Conservation (phyloP, 1,140 invertebrate species). For the Microplitis demolitor region DNA sequence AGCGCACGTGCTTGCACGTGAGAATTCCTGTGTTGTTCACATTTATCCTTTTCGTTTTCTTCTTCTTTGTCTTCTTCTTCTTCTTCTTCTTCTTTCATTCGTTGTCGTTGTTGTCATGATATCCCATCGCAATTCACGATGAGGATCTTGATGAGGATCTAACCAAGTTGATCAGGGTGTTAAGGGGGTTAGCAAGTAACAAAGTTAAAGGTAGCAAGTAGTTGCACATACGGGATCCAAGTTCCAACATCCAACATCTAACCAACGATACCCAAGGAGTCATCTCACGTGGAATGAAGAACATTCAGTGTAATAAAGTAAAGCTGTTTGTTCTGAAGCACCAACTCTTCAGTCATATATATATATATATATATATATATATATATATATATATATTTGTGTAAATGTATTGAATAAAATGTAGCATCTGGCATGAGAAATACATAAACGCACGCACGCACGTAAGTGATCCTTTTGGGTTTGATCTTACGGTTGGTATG, state of each 20-base stretch:
- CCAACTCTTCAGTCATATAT: too few species aligned
- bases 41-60: too few species aligned
- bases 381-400: too few species aligned
- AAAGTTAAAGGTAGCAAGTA: too few species aligned
- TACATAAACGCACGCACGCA: background rate
- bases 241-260: too few species aligned
- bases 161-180: background rate
- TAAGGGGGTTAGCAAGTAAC: too few species aligned
- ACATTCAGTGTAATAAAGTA: background rate
- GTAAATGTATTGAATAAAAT: background rate
- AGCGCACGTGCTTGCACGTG: constrained; percentile 27
- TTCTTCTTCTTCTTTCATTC: background rate
- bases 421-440: constrained; percentile 3
- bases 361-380: too few species aligned
- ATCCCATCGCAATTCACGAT: background rate
- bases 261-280: background rate
- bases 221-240: too few species aligned
- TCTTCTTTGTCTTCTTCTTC: background rate
- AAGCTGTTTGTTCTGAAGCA: too few species aligned
- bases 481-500: too few species aligned
- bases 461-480: constrained; percentile 3
- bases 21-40: constrained; percentile 14
- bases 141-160: constrained; percentile 25
- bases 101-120: background rate
- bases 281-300: background rate